Conservation (phyloP, 2,797 vertebrate species). For the Acanthurus lineatus region DNA sequence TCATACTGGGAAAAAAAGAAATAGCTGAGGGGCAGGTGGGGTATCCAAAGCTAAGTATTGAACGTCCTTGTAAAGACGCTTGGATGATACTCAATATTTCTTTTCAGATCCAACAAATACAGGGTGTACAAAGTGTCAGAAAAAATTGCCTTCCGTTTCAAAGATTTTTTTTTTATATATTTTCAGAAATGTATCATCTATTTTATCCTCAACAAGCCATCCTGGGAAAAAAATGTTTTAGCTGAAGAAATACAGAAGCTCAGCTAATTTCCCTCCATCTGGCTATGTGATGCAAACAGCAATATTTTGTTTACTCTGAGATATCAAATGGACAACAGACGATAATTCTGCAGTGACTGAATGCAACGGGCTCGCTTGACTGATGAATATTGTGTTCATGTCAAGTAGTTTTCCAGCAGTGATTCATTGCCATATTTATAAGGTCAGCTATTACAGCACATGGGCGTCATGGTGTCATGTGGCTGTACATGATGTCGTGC, state of each 20-base stretch:
- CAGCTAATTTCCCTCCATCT: not conserved
- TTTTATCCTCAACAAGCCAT: not conserved
- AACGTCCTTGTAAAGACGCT: slow-evolving; percentile 3
- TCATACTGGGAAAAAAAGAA: not conserved
- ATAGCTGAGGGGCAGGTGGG: not conserved
- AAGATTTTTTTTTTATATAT: not conserved
- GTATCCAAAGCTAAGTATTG: not conserved
- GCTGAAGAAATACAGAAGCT: not conserved
- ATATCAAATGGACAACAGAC: slow-evolving; percentile 15
- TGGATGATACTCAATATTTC: not conserved
- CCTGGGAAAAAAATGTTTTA: not conserved
- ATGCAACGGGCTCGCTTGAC: slow-evolving; percentile 14
- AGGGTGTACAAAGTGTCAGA: not conserved
- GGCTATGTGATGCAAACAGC: not conserved
- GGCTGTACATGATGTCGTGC: slow-evolving; percentile 27
- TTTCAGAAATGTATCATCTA: not conserved
- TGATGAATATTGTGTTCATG: slow-evolving; percentile 46
- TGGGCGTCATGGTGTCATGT: slow-evolving; percentile 3
- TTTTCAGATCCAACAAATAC: slow-evolving; percentile 17
- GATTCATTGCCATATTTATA: slow-evolving; percentile 53
- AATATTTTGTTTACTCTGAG: not conserved
- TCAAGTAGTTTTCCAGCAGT: slow-evolving; percentile 38
- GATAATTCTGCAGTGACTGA: not conserved
- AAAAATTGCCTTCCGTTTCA: not conserved
- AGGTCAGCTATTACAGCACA: slow-evolving; percentile 47